Evolutionary conservation across 2,888 invertebrate genomes (phyloP).

Genomic region (Stratiomys singularior): DNA sequence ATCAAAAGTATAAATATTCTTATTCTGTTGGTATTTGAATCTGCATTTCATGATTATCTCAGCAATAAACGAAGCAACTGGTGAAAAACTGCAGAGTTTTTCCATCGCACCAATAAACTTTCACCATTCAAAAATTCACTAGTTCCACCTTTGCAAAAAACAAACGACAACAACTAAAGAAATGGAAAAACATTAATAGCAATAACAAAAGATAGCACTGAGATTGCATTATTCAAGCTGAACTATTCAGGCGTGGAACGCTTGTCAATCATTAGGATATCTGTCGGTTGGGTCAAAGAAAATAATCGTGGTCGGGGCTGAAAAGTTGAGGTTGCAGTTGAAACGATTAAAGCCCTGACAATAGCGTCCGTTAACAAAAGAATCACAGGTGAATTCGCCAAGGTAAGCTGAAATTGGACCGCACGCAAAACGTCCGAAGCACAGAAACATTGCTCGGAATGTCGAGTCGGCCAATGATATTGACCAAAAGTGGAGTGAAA

Average conservation of each 20-base stretch:
- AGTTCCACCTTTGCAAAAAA: background rate
- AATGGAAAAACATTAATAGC: background rate
- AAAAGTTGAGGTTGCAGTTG: background rate
- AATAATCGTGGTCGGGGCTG: background rate
- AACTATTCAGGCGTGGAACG: background rate
- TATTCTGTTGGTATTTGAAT: too few species aligned
- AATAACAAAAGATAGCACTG: background rate
- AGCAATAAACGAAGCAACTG: too few species aligned
- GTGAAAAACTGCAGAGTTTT: too few species aligned
- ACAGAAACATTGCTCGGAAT: background rate
- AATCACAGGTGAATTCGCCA: background rate
- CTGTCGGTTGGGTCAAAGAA: background rate
- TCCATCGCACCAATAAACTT: background rate
- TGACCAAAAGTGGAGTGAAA: slow-evolving; percentile 30
- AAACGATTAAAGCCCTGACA: background rate
- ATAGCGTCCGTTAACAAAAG: background rate
- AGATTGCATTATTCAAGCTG: background rate
- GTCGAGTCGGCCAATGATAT: background rate
- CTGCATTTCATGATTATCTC: too few species aligned
- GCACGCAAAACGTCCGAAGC: background rate
- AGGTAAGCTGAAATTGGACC: background rate
- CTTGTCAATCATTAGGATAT: background rate
- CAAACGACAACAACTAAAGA: too few species aligned
- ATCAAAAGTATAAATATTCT: too few species aligned
- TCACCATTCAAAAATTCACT: background rate